A percentile compares a stretch with the other conserved stretches of the same genome.
phyloP scores from a whole-genome alignment of 2,888 invertebrate species.

The Euplexia lucipara region DNA sequence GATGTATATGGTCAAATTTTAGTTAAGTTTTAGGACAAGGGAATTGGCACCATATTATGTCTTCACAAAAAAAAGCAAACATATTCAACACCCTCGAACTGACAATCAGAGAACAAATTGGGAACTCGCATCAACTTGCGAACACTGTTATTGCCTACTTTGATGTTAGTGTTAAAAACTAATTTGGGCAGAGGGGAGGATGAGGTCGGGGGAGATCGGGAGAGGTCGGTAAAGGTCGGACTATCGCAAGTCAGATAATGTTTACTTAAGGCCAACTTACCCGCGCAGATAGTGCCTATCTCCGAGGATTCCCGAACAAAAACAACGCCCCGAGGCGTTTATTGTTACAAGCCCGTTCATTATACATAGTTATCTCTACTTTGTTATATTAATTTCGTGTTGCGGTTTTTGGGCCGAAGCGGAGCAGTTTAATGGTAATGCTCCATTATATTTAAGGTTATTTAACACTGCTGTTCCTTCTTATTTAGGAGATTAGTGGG shows the following conservation, averaged over 20 bases:
- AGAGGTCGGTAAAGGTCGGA: conserved; percentile 52
- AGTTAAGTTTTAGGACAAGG: too few species aligned
- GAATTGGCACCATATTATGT: too few species aligned
- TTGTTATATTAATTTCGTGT: conserved; percentile 79
- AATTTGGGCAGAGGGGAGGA: conserved; percentile 73
- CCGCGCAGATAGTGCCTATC: conserved; percentile 66
- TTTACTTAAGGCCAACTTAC: conserved; percentile 75
- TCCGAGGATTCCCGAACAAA: conserved; percentile 78
- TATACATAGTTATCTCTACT: conserved; percentile 71
- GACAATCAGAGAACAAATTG: conserved; percentile 59
- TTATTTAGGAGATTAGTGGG: conserved; percentile 58
- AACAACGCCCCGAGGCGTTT: conserved; percentile 80
- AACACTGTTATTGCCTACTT: conserved; percentile 69
- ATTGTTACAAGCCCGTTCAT: conserved; percentile 82
- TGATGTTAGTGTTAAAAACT: conserved; percentile 79
- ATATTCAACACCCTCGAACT: conserved; percentile 25
- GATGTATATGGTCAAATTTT: too few species aligned
- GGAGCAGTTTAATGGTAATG: conserved; percentile 68
- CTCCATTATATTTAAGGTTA: conserved; percentile 66
- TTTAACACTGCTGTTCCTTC: conserved; percentile 62
- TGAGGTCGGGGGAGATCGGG: conserved; percentile 60
- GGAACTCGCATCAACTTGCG: conserved; percentile 61
- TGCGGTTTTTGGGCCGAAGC: conserved; percentile 74
- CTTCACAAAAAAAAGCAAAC: conserved; percentile 22
- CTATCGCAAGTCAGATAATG: conserved; percentile 75